Evolutionary conservation across 2,888 invertebrate species (phyloP), one percentile per base, ranked within the genome.

Genomic region (Acanthosoma haemorrhoidale): DNA sequence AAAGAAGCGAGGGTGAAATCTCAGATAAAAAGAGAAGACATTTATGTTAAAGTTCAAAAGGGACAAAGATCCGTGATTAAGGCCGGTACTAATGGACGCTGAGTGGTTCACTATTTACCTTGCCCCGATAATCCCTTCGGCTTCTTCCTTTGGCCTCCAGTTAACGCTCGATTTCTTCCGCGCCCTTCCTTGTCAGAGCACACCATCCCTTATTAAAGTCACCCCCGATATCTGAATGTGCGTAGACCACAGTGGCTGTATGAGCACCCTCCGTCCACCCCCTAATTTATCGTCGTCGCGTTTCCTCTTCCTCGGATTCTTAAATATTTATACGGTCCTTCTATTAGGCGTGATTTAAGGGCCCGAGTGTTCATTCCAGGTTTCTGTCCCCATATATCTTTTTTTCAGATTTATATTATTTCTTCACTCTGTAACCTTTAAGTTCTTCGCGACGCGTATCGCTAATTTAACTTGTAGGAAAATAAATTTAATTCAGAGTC

Each of bases 61-160:
- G 36, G 29, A 34, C 64, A 64, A 25, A 64, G 39, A 64, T 64
- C 41, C 38, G 64, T 64, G 64, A 64, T 64, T 64, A 64, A 64
- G 64, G 64, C 21, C 31, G 36, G 31, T 25, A 57, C 64, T 64
- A 64, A 64, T 64, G 64, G 64, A 64, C 25, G 9, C 31, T 64
- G 64, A 64, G 64, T 64, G 64, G 38, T 64, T 39, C 38, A 64
- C 64, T 64, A 64, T 64, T 64, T 64, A 31, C 64, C 25, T 36
- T 9, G 38, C 15, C 15, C 31, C 64, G 39, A 64, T 64, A 64
- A 64, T 64, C 64, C 38, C 39, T 41, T 25, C 15, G 41, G 41
- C 64, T 64, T n/a, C 64, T 41, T 41, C 64, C 25, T 32, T 34
- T 1, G 25, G 29, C n/a, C 13, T 13, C 13, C 25, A 38, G 29